Base-by-base conservation (phyloP, 2,888 invertebrate species). In the Apoda limacodes region DNA sequence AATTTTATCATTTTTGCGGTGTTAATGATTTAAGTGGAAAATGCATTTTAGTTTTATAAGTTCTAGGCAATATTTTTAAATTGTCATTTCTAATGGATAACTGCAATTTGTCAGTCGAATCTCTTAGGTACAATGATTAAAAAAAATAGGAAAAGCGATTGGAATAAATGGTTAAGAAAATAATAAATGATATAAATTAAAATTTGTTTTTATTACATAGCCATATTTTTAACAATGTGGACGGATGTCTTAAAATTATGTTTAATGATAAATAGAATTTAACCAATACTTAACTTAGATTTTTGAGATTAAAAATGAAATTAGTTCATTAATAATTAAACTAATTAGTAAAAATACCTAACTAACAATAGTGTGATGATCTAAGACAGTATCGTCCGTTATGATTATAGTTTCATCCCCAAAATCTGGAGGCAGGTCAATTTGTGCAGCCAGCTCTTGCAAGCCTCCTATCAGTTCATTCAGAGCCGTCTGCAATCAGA, bases 131-230 rank as follows among this genome's bases (percentile, higher is more conserved):
- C 60, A 67, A 71, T 72, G 72, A 67, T 72, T 61, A 65, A 75
- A 76, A 74, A 74, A 75, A 78, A 76, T 71, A 69, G 72, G 69
- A 66, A 75, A 68, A 76, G 65, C 75, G 66, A 74, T 74, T 76
- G 72, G 72, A 75, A 74, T 71, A 74, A 72, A 67, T 69, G 75
- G 74, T 78, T 78, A 80, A 80, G 76, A 80, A 76, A 78, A 76
- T 71, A 75, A 75, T 76, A 78, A 78, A 80, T 74, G 63, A 76
- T 75, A 75, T 71, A 63, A 74, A 70, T 64, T 60, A 66, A 63
- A 37, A 39, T 35, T 34, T 41, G 30, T 38, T 50, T 51, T 50
- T 46, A 45, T 45, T 50, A 20, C 17, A 38, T 30, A 34, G 26
- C n/a, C n/a, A n/a, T n/a, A n/a, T n/a, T n/a, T n/a, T n/a, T n/a